These are phyloP conservation scores for Typhlomys cinereus DNA, from an alignment of 2,113 vertebrate genomes.

Conservation along the genomic window DNA sequence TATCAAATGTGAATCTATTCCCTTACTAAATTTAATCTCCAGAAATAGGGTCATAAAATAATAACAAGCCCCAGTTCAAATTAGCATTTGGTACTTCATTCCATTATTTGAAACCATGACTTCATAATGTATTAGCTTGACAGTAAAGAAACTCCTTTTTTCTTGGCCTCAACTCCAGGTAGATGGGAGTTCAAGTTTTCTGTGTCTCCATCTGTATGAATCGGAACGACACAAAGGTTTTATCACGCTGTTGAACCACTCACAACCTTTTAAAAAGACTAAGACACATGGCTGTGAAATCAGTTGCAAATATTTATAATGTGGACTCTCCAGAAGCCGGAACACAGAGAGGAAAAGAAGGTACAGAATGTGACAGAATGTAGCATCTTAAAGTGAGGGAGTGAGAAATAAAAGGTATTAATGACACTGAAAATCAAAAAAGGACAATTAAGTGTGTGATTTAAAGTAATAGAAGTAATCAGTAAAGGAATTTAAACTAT, in stretches of 20 bases:
- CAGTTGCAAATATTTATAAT: conserved; percentile 15
- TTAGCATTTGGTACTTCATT: conserved; percentile 25
- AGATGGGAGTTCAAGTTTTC: neutral
- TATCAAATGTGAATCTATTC: conserved; percentile 57
- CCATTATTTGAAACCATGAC: conserved; percentile 36
- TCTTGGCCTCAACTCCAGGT: neutral
- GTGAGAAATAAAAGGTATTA: neutral
- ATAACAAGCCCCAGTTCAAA: conserved; percentile 54
- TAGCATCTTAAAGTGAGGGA: neutral
- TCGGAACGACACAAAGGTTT: conserved; percentile 24
- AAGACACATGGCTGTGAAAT: neutral
- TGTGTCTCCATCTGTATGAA: neutral
- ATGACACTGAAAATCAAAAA: conserved; percentile 30
- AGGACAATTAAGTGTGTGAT: neutral
- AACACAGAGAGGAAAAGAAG: neutral
- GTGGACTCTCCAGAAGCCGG: neutral
- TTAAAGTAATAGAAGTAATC: neutral
- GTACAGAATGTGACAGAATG: neutral
- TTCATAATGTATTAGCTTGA: conserved; percentile 8
- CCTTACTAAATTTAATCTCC: conserved; percentile 58
- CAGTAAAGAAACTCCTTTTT: conserved; percentile 38
- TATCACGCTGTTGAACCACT: neutral
- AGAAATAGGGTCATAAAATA: conserved; percentile 68
- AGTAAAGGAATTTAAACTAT: conserved; percentile 27
- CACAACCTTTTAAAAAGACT: neutral